Evolutionary conservation across 2,888 invertebrate species (phyloP).

Genomic region (Lasiommata megera): DNA sequence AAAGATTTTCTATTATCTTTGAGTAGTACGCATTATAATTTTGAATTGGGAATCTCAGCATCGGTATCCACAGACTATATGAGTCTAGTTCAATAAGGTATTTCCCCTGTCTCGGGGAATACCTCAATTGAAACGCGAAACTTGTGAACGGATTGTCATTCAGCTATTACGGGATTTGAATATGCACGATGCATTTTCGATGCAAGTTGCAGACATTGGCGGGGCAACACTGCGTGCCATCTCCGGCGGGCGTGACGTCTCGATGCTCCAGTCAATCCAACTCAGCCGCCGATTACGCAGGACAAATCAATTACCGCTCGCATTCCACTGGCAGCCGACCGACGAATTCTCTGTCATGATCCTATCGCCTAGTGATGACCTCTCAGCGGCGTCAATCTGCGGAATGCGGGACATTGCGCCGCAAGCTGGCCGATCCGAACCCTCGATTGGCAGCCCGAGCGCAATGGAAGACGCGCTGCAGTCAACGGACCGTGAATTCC

Average conservation of each 20-base stretch:
- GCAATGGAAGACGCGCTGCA: constrained; percentile 67
- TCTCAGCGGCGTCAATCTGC: constrained; percentile 52
- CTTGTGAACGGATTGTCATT: neutral
- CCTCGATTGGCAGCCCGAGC: constrained; percentile 59
- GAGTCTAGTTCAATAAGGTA: no score
- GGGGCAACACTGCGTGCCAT: constrained; percentile 22
- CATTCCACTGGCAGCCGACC: constrained; percentile 71
- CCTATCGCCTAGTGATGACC: constrained; percentile 66
- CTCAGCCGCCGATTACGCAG: constrained; percentile 70
- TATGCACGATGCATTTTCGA: neutral
- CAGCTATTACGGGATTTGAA: neutral
- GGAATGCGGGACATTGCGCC: constrained; percentile 64
- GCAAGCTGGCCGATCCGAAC: constrained; percentile 45
- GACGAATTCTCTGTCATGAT: constrained; percentile 78
- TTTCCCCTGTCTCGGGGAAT: no score
- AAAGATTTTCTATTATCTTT: no score
- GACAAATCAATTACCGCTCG: constrained; percentile 78
- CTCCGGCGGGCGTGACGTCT: constrained; percentile 50
- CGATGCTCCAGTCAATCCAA: constrained; percentile 70
- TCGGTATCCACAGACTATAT: no score
- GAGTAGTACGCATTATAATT: no score
- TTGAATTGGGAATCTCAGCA: no score
- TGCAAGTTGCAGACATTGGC: neutral
- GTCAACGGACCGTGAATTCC: constrained; percentile 71
- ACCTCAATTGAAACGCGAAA: neutral